Evolutionary conservation across 2,888 invertebrate species (phyloP).

Genomic region (Hyposoter dolosus): DNA sequence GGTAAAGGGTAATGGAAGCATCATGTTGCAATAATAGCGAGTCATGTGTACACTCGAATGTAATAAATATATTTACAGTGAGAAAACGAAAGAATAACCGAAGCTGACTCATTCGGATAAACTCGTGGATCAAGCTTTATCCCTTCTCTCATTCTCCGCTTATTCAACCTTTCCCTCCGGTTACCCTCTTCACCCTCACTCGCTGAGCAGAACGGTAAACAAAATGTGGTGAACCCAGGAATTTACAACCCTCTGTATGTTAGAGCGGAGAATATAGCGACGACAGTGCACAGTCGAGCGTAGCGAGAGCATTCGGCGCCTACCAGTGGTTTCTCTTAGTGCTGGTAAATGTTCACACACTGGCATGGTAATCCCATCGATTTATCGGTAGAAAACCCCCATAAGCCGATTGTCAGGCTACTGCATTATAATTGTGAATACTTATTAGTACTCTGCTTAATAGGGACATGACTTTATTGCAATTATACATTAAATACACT

Average conservation of each 20-base stretch:
- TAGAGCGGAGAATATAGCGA: constrained; percentile 35
- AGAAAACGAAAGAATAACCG: constrained; percentile 23
- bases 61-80: constrained; percentile 32
- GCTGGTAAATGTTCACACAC: constrained; percentile 69
- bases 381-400: constrained; percentile 72
- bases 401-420: constrained; percentile 78
- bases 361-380: constrained; percentile 76
- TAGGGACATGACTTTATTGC: constrained; percentile 54
- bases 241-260: constrained; percentile 38
- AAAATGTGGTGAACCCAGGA: constrained; percentile 55
- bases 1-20: background rate
- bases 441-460: constrained; percentile 73
- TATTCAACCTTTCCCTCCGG: constrained; percentile 15
- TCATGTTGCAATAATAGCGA: constrained; percentile 14
- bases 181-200: constrained; percentile 25
- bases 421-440: constrained; percentile 77
- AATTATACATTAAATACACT: constrained; percentile 38
- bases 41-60: constrained; percentile 27
- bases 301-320: constrained; percentile 25
- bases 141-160: constrained; percentile 14
- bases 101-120: constrained; percentile 42
- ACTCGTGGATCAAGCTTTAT: constrained; percentile 58
- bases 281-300: constrained; percentile 37
- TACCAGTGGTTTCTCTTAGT: constrained; percentile 51
- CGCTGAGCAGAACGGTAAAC: constrained; percentile 60